Conservation (phyloP, 2,113 vertebrate species). For the Macroglossus sobrinus region DNA sequence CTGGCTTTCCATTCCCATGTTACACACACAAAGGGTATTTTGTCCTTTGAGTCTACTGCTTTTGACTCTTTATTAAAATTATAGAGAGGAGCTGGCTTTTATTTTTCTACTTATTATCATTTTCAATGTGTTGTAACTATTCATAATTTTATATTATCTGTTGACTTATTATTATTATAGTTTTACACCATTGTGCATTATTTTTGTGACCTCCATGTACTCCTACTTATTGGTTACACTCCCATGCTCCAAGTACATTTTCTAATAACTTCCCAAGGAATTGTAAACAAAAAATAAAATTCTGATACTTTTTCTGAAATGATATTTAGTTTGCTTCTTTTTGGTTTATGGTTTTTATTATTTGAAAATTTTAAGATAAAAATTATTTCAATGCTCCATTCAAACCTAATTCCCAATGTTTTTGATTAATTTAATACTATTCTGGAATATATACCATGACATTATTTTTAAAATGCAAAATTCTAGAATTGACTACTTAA, state of each 20-base stretch:
- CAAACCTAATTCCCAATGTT: not conserved
- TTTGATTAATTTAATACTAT: not conserved
- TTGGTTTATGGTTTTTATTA: not conserved
- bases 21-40: not conserved
- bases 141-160: not conserved
- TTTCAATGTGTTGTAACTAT: not conserved
- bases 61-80: not conserved
- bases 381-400: not conserved
- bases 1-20: not conserved
- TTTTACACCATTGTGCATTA: not conserved
- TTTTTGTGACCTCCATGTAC: rapidly evolving
- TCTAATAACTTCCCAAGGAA: not conserved
- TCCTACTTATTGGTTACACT: not conserved
- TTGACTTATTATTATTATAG: not conserved
- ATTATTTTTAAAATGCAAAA: not conserved
- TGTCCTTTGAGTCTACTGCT: not conserved
- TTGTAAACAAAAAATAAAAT: no score
- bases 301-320: no score
- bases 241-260: not conserved
- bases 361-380: not conserved
- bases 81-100: not conserved
- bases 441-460: not conserved
- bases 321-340: no score
- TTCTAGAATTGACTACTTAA: not conserved
- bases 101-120: not conserved